A percentile compares a stretch with the other conserved stretches of the same genome.
Evolutionary conservation across 2,888 invertebrate species (phyloP).

Genomic region (Penaeus monodon): DNA sequence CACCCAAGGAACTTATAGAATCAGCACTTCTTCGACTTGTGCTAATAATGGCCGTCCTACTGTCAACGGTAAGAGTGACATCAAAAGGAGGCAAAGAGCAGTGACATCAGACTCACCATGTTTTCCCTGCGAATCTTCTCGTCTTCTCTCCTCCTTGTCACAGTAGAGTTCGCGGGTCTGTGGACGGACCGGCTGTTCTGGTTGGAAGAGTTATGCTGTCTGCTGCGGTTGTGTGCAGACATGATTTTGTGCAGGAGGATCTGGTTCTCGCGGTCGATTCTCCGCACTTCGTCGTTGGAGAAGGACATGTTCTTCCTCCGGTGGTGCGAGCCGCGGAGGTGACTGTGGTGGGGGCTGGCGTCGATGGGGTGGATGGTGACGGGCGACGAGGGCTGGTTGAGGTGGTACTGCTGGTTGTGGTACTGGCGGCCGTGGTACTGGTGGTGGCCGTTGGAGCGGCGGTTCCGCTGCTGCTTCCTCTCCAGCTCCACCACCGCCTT

Average conservation of each 20-base stretch:
- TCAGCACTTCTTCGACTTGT: too few species aligned
- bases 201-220: conserved; percentile 32
- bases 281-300: conserved; percentile 70
- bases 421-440: conserved; percentile 11
- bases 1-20: too few species aligned
- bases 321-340: conserved; percentile 51
- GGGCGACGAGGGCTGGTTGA: conserved; percentile 20
- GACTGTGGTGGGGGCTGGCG: conserved; percentile 62
- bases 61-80: too few species aligned
- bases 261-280: conserved; percentile 72
- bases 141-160: conserved; percentile 57
- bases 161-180: conserved; percentile 59
- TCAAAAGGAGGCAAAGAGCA: too few species aligned
- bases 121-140: conserved; percentile 64
- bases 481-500: conserved; percentile 58
- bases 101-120: conserved; percentile 51
- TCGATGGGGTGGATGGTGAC: conserved; percentile 59
- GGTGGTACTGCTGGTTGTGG: conserved; percentile 8
- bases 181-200: conserved; percentile 38
- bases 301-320: conserved; percentile 71
- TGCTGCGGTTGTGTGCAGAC: conserved; percentile 63
- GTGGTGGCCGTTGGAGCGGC: conserved; percentile 1
- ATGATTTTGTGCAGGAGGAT: conserved; percentile 71
- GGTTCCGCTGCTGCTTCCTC: conserved; percentile 40
- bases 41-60: too few species aligned